Base-by-base conservation (phyloP, 2,888 invertebrate genomes). In the Leptopilina syphax region DNA sequence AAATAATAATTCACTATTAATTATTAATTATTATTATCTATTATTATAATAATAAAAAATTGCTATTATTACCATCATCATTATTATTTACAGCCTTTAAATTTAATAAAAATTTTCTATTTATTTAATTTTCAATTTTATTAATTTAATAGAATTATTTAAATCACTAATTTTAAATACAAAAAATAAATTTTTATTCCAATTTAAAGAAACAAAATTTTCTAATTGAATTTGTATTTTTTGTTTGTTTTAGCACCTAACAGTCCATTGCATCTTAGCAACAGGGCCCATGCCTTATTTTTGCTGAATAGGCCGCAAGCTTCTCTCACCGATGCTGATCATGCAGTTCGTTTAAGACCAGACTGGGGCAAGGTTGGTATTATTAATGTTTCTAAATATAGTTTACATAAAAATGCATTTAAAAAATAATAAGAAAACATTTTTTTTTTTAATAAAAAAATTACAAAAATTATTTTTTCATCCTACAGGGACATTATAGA, bases 291-390 rank as follows among this genome's bases (percentile, higher is more conserved):
- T 90, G 95, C 94, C 65, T 92, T 94, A 83, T 93, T 94, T 81
- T 92, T 94, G 83, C 91, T 95, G 84, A 94, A 94, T 84, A 92
- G 94, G 87, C 94, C 93, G 86, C 93, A 94, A 87, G 95, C 94
- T 85, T 95, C 96, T 41, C 91, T 96, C 81, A 93, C 93, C 79
- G 95, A 95, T 90, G 95, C 95, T 82, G 95, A 95, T 86, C 93
- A 93, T 84, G 95, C 95, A 44, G 92, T 95, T 77, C 93, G 93
- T 85, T 90, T 94, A 79, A 93, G 94, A 84, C 95, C 95, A 73
- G 93, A 94, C 84, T 96, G 96, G 94, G 93, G 95, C 82, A 95
- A 95, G 93, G 95, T 95, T 90, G 92, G 90, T 44, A 8, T 44
- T 80, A 63, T 9, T 24, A 34, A 54, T 63, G 13, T 65, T 18